Conservation (phyloP, 2,113 vertebrate genomes). For the Silurus meridionalis region DNA sequence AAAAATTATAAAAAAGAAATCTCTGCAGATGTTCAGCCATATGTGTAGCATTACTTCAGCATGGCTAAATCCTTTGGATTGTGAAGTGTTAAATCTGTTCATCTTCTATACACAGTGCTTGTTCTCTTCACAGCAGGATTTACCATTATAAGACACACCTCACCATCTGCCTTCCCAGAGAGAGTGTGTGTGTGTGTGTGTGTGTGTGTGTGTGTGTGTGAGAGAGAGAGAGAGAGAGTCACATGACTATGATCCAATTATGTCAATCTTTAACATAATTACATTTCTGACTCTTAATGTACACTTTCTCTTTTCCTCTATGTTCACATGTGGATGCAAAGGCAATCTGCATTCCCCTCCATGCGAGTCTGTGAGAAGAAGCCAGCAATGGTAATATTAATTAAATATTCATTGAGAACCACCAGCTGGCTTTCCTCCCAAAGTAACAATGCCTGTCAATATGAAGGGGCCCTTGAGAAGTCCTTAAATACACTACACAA, state of each 20-base stretch:
- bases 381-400: constrained; percentile 54
- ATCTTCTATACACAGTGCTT: constrained; percentile 83
- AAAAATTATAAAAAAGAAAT: background rate
- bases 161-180: constrained; percentile 77
- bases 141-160: constrained; percentile 79
- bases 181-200: background rate
- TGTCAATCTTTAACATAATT: background rate
- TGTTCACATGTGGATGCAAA: constrained; percentile 47
- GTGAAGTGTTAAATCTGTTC: constrained; percentile 79
- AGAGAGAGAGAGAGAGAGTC: constrained; percentile 54
- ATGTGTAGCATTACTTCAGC: constrained; percentile 69
- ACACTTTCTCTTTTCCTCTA: constrained; percentile 47
- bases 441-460: constrained; percentile 55
- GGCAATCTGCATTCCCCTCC: constrained; percentile 50
- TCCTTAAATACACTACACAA: constrained; percentile 40
- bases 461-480: constrained; percentile 51
- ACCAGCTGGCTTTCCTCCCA: constrained; percentile 53
- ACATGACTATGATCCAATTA: background rate
- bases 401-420: constrained; percentile 63
- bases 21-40: constrained; percentile 80
- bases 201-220: no score
- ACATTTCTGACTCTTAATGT: background rate
- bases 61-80: constrained; percentile 78
- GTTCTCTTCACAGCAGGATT: constrained; percentile 74
- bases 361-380: constrained; percentile 43